These are phyloP conservation scores for Tringa solitaria DNA, from an alignment of 2,113 vertebrate species.

Conservation along the genomic window DNA sequence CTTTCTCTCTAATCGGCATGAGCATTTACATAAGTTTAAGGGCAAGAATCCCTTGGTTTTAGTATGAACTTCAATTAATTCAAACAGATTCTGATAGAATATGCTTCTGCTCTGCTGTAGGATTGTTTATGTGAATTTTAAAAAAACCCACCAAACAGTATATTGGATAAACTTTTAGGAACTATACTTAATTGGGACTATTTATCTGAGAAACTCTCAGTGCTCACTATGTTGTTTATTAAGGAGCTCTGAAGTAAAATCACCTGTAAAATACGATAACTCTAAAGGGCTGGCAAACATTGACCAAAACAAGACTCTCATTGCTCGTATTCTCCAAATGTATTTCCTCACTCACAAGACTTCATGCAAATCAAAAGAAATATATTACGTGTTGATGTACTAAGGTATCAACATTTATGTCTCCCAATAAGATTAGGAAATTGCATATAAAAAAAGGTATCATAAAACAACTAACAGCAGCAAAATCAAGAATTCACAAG, in stretches of 20 bases:
- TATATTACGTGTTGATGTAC: background rate
- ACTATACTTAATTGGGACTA: background rate
- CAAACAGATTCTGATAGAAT: background rate
- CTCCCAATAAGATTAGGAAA: background rate
- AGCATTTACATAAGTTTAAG: background rate
- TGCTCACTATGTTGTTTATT: background rate
- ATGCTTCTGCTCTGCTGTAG: background rate
- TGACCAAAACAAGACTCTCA: background rate
- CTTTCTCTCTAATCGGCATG: background rate
- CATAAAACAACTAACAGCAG: background rate
- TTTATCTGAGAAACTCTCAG: background rate
- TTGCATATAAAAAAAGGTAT: background rate
- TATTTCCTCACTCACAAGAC: background rate
- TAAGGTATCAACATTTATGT: background rate
- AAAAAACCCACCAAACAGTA: fast-evolving
- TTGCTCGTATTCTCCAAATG: background rate
- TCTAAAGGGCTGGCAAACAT: background rate
- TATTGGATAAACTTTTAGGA: background rate
- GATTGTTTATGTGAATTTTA: background rate
- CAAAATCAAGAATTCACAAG: background rate
- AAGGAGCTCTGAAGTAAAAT: background rate
- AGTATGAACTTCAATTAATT: background rate
- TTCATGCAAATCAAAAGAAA: background rate
- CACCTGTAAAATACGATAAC: background rate
- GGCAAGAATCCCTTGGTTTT: background rate